Conservation (phyloP, 2,888 invertebrate genomes). For the Callyntrura sp. region DNA sequence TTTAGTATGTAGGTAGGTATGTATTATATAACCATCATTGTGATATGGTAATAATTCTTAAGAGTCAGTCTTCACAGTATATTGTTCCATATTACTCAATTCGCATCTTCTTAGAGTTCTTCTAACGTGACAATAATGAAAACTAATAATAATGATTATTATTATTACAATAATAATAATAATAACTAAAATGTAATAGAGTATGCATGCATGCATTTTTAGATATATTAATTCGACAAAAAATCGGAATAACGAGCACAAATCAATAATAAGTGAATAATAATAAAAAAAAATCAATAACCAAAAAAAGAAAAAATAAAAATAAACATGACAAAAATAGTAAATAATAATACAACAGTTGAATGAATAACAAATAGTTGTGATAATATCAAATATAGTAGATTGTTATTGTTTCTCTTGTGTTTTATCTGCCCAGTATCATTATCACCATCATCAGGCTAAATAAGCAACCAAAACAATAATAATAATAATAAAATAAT, state of each 20-base stretch:
- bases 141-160: neutral
- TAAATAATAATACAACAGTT: slow-evolving; percentile 42
- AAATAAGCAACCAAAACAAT: slow-evolving; percentile 1
- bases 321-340: slow-evolving; percentile 36
- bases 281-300: slow-evolving; percentile 23
- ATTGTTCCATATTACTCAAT: slow-evolving; percentile 74
- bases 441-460: neutral
- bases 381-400: slow-evolving; percentile 22
- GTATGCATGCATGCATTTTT: neutral
- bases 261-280: neutral
- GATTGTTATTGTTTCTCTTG: slow-evolving; percentile 6
- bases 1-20: slow-evolving; percentile 14
- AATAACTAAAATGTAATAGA: neutral
- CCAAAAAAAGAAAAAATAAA: slow-evolving; percentile 1
- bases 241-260: too few species aligned
- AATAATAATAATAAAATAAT: slow-evolving; percentile 19
- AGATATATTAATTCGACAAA: neutral
- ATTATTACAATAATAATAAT: neutral
- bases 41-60: slow-evolving; percentile 71
- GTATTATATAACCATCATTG: slow-evolving; percentile 61
- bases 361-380: slow-evolving; percentile 23
- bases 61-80: slow-evolving; percentile 77
- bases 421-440: neutral
- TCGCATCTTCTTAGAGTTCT: slow-evolving; percentile 57
- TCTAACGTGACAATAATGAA: neutral